A percentile compares a stretch with the other conserved stretches of the same genome.
Conservation (phyloP, 2,888 invertebrate species). For the Cyaniris semiargus region DNA sequence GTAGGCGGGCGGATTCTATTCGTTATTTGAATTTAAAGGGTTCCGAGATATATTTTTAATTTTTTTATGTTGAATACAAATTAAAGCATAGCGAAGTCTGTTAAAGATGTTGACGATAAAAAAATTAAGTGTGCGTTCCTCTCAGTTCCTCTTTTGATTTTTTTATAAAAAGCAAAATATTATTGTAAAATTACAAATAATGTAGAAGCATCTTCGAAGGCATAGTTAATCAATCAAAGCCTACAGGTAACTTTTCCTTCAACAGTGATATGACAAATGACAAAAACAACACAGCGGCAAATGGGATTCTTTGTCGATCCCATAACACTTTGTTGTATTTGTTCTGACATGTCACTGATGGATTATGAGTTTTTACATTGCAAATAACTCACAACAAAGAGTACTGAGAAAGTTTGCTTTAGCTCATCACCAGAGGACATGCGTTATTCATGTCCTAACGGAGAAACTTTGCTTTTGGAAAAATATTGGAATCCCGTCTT, state of each 20-base stretch:
- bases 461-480: constrained; percentile 9
- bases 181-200: background rate
- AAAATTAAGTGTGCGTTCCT: background rate
- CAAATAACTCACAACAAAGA: constrained; percentile 27
- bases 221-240: background rate
- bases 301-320: constrained; percentile 8
- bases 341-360: constrained; percentile 28
- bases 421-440: constrained; percentile 10
- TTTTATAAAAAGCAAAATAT: background rate
- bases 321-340: constrained; percentile 23
- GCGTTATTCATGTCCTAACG: constrained; percentile 25
- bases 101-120: background rate
- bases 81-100: background rate
- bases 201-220: background rate
- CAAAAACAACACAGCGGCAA: constrained; percentile 20
- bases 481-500: background rate
- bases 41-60: background rate
- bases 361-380: constrained; percentile 26
- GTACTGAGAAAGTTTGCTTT: constrained; percentile 25
- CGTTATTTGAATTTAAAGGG: constrained; percentile 36
- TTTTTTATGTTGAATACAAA: background rate
- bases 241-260: constrained; percentile 3
- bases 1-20: constrained; percentile 65
- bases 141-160: background rate
- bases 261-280: constrained; percentile 9